Conservation (phyloP, 2,888 invertebrate species). For the Adelphocoris suturalis region DNA sequence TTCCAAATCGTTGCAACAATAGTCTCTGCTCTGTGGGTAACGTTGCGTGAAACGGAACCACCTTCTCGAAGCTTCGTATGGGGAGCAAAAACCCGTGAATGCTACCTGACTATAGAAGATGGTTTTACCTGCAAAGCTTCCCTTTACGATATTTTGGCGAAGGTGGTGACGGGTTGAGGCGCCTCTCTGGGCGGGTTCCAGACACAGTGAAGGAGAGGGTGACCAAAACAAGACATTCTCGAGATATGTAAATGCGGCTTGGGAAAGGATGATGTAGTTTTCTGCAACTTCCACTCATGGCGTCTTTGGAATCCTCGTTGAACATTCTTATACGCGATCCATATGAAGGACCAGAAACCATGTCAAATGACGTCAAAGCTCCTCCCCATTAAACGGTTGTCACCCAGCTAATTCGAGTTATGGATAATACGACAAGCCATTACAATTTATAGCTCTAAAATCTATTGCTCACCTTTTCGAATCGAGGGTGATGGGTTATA, state of each 20-base stretch:
- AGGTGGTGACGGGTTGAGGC: slow-evolving; percentile 66
- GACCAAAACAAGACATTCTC: slow-evolving; percentile 51
- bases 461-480: neutral
- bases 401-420: slow-evolving; percentile 9
- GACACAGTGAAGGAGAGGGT: neutral
- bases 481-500: neutral
- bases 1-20: neutral
- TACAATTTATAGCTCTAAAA: neutral
- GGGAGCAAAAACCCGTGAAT: neutral
- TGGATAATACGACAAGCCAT: neutral
- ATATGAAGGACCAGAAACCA: neutral
- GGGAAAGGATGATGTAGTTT: slow-evolving; percentile 34
- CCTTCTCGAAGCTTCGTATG: neutral
- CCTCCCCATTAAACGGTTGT: slow-evolving; percentile 16
- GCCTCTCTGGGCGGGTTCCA: slow-evolving; percentile 11
- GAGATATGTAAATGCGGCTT: slow-evolving; percentile 47
- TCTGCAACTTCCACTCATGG: slow-evolving; percentile 19
- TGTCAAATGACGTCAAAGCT: slow-evolving; percentile 6
- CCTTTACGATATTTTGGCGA: slow-evolving; percentile 22
- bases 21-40: neutral
- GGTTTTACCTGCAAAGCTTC: neutral
- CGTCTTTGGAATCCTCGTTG: slow-evolving; percentile 11
- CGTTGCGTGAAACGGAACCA: slow-evolving; percentile 11
- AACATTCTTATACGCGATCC: neutral
- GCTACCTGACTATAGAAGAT: neutral